A percentile compares a stretch with the other conserved stretches of the same genome.
These are phyloP conservation scores for Torymus auratus DNA, from an alignment of 2,888 invertebrate species.

Conservation along the genomic window DNA sequence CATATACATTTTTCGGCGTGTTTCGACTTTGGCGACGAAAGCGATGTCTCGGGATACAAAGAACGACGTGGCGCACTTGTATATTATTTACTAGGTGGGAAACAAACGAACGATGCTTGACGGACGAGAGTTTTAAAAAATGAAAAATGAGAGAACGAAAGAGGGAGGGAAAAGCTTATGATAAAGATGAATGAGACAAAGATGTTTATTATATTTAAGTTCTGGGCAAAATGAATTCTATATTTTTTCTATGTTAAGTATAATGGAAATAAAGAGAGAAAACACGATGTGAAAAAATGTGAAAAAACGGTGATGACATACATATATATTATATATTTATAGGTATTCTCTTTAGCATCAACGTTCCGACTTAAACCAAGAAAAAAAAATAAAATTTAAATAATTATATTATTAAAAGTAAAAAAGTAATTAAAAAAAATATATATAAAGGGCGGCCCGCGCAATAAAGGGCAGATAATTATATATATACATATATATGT, in stretches of 20 bases:
- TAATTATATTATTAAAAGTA: constrained; percentile 59
- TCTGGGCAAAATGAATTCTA: constrained; percentile 75
- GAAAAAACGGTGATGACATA: constrained; percentile 66
- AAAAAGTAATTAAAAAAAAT: constrained; percentile 49
- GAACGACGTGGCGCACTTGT: constrained; percentile 57
- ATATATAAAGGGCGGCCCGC: constrained; percentile 56
- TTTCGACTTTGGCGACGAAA: constrained; percentile 18
- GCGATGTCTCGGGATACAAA: constrained; percentile 35
- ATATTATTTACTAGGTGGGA: constrained; percentile 57
- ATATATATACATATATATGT: constrained; percentile 60
- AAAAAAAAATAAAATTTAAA: constrained; percentile 59
- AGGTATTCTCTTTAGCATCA: constrained; percentile 73
- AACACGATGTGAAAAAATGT: constrained; percentile 48
- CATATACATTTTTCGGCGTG: constrained; percentile 38
- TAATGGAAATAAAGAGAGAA: constrained; percentile 61
- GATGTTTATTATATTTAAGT: constrained; percentile 74
- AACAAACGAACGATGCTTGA: constrained; percentile 64
- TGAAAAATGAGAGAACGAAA: constrained; percentile 8
- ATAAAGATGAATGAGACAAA: constrained; percentile 46
- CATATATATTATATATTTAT: constrained; percentile 71
- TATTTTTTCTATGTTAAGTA: constrained; percentile 77
- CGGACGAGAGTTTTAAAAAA: constrained; percentile 44
- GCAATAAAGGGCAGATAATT: constrained; percentile 54
- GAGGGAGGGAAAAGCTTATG: constrained; percentile 58
- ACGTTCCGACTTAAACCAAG: constrained; percentile 68